Evolutionary conservation across 2,113 vertebrate species (phyloP).

Genomic region (Brachyhypopomus occidentalis): DNA sequence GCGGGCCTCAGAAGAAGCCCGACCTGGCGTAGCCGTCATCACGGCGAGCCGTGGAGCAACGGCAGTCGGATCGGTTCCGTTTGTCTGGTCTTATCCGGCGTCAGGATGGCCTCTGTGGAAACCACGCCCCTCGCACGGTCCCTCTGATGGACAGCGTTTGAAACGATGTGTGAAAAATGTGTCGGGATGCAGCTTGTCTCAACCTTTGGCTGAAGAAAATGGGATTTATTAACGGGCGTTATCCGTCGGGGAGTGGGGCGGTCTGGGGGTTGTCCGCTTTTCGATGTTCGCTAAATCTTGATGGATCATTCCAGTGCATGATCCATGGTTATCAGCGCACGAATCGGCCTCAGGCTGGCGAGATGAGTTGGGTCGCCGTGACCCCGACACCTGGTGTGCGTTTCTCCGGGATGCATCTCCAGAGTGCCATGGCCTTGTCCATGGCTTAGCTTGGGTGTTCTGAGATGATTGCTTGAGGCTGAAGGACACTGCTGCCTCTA

Average conservation of each 20-base stretch:
- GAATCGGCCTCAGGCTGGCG: background rate
- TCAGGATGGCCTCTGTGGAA: background rate
- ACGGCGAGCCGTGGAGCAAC: slow-evolving; percentile 1
- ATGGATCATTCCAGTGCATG: background rate
- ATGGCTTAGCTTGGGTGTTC: background rate
- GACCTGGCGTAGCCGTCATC: background rate
- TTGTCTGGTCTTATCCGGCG: background rate
- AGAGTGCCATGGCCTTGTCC: background rate
- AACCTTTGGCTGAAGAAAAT: background rate
- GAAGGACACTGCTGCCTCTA: background rate
- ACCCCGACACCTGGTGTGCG: background rate
- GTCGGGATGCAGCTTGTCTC: background rate
- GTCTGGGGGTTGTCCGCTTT: background rate
- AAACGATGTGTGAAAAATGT: background rate
- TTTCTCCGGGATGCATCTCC: background rate
- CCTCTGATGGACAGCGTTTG: background rate
- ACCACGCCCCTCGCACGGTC: background rate
- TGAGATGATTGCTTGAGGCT: background rate
- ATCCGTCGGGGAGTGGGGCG: background rate
- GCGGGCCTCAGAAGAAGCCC: background rate
- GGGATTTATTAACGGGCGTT: background rate
- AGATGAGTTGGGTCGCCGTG: background rate
- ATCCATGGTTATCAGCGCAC: background rate
- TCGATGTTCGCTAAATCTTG: background rate
- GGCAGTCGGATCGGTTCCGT: slow-evolving; percentile 1